Evolutionary conservation across 1,140 invertebrate species (phyloP), one percentile per base, ranked within the genome.

Genomic region (Augochlora pura): DNA sequence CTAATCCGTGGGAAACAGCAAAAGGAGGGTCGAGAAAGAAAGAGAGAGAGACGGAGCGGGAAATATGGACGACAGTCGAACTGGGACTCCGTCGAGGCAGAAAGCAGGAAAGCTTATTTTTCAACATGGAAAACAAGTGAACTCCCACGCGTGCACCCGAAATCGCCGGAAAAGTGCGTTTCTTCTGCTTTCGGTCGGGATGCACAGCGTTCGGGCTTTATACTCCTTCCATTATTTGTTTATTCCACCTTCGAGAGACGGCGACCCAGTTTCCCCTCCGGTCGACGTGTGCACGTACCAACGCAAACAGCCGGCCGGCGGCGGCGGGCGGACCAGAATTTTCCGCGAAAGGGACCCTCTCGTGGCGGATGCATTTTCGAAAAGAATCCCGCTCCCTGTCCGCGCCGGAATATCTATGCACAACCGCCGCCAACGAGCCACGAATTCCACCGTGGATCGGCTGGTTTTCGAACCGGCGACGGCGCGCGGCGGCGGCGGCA

Each of bases 321-420:
- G 60, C 21, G 7, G 57, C 16, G 10, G 59, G 42, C 42, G 76
- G 60, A 72, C 49, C 18, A 49, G 71, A 79, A 79, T 88, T 87
- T 87, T 83, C 39, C 39, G 69, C 85, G 82, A 85, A 83, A 72
- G 52, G 59, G 42, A 46, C 42, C 42, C 14, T 74, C 39, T 21
- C 62, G 52, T 62, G 39, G 52, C 25, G 74, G 81, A 74, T 86
- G 73, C 84, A 74, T 62, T 60, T 71, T 78, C n/a, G 25, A 32
- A 54, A 77, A 77, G 66, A 32, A 72, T 25, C 46, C 49, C 42
- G n/a, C 46, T 67, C 54, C 46, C n/a, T 38, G 52, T 57, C 42
- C 27, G 14, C 46, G 42, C 25, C 18, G 57, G 60, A 46, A 46
- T 46, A 46, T 46, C 42, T 46, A 77, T 39, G 49, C 32, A 32